Evolutionary conservation across 2,113 vertebrate genomes (phyloP).

Genomic region (Craseonycteris thonglongyai): DNA sequence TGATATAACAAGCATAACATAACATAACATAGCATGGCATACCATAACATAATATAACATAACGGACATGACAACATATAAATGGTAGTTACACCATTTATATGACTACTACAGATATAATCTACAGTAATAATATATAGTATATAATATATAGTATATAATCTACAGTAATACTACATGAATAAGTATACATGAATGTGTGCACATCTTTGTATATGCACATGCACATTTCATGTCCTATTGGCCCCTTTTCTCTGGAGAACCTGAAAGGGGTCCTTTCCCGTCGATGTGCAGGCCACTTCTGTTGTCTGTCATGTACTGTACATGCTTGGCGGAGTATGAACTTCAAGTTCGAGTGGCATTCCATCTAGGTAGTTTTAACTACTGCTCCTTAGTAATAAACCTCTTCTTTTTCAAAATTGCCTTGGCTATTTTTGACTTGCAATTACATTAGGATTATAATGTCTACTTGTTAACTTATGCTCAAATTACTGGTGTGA

Average conservation of each 20-base stretch:
- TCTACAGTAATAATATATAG: not conserved
- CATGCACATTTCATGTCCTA: not conserved
- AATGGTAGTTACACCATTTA: too few species aligned
- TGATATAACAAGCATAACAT: too few species aligned
- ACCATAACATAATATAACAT: too few species aligned
- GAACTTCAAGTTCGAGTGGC: not conserved
- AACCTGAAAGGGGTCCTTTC: not conserved
- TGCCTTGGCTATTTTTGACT: not conserved
- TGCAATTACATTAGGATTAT: not conserved
- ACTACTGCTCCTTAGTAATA: not conserved
- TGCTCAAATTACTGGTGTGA: slow-evolving; percentile 28
- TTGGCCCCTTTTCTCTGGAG: not conserved
- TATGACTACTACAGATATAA: too few species aligned
- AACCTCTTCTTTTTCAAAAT: not conserved
- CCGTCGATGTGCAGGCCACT: too few species aligned
- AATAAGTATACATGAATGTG: not conserved
- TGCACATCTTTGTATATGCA: too few species aligned
- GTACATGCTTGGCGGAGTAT: not conserved
- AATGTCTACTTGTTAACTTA: not conserved
- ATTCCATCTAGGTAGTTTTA: not conserved
- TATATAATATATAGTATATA: not conserved
- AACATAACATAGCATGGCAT: too few species aligned
- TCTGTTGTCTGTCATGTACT: too few species aligned
- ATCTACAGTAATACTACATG: not conserved
- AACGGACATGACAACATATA: too few species aligned